Percentiles rank a stretch among this genome's conserved stretches.
Conservation (phyloP, 2,113 vertebrate genomes). For the Machaerirhynchus nigripectus region DNA sequence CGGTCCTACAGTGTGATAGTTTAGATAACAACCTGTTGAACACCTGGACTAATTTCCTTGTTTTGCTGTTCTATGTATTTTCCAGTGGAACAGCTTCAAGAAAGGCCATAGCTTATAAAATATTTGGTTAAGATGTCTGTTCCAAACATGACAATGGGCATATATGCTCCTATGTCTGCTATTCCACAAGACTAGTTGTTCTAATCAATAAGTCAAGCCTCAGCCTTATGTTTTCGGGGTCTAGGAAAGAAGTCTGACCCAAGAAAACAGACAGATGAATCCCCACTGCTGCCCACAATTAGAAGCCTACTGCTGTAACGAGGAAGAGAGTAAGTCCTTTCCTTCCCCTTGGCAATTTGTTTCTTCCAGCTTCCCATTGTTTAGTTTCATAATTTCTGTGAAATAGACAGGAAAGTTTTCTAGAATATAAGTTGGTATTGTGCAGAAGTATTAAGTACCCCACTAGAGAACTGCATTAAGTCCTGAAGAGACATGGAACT, state of each 20-base stretch:
- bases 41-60: background rate
- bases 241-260: background rate
- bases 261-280: background rate
- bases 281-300: background rate
- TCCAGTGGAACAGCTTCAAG: background rate
- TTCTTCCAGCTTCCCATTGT: background rate
- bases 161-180: background rate
- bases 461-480: background rate
- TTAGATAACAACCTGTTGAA: background rate
- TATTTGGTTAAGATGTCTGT: background rate
- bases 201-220: background rate
- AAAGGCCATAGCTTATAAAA: background rate
- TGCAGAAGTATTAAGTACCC: background rate
- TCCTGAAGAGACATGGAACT: background rate
- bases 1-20: background rate
- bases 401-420: background rate
- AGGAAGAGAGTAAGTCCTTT: background rate
- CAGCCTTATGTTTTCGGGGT: background rate
- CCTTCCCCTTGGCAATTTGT: background rate
- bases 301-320: background rate
- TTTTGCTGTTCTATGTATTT: background rate
- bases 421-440: background rate
- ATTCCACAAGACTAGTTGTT: background rate
- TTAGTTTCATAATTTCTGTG: background rate
- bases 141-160: background rate